Percentiles rank a stretch among this genome's conserved stretches.
These are phyloP conservation scores for Phalacrocorax carbo DNA, from an alignment of 2,113 vertebrate species.

Conservation along the genomic window DNA sequence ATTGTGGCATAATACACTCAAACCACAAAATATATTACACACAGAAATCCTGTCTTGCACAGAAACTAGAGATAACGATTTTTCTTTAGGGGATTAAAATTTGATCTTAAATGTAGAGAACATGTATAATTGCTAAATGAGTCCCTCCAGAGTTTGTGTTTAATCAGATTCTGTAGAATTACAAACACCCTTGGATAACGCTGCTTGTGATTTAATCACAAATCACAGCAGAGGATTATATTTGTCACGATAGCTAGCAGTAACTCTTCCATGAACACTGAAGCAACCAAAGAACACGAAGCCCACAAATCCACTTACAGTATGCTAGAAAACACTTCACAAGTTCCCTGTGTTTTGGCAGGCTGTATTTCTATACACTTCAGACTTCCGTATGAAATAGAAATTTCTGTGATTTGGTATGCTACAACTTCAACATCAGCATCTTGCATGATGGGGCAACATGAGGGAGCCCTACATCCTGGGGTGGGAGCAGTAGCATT, in stretches of 20 bases:
- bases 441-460: not conserved
- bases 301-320: not conserved
- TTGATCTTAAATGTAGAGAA: not conserved
- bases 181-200: not conserved
- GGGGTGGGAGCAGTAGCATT: not conserved
- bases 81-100: not conserved
- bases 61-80: not conserved
- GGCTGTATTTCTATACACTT: not conserved
- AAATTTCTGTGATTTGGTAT: not conserved
- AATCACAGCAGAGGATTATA: slow-evolving; percentile 60
- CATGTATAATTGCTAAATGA: not conserved
- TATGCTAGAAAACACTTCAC: not conserved
- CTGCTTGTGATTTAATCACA: slow-evolving; percentile 73
- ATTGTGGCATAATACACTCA: not conserved
- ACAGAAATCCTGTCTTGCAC: not conserved
- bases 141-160: not conserved
- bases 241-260: not conserved
- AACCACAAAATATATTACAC: not conserved
- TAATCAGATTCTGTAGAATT: not conserved
- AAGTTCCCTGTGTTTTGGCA: not conserved
- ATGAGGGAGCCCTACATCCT: too few species aligned
- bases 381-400: not conserved
- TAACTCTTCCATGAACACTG: not conserved
- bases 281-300: not conserved
- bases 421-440: not conserved